Base-by-base conservation (phyloP, 2,113 vertebrate species). In the Psittacula cyanocephala region DNA sequence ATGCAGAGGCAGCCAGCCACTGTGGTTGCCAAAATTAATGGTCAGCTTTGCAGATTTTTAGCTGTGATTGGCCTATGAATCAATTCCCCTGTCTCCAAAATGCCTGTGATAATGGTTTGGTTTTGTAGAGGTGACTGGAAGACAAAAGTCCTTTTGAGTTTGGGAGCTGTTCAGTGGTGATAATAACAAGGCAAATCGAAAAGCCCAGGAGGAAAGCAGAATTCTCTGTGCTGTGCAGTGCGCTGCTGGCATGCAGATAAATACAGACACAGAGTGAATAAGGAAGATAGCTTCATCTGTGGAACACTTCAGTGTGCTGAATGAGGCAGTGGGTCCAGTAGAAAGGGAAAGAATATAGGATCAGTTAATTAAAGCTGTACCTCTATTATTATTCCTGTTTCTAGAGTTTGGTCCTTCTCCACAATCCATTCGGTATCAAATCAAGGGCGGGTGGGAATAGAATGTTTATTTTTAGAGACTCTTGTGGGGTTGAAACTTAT, bases 391-490 rank as follows among this genome's bases (percentile, higher is more conserved):
- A 86, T 86, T 92, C 72, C 86, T 81, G 18, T 71, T 95, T 91
- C 89, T 79, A 81, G 91, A 88, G 95, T 97, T 97, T 97, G 97
- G 93, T 98, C 95, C 94, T 94, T 97, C 95, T 97, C 92, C 97
- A 98, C 95, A 97, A 96, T 97, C 94, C 96, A 96, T 96, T 98
- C 95, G 89, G 97, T 96, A 97, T 95, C 94, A 96, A 97, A 97
- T 95, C 62, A 92, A 90, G 90, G 60, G 65, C 3, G 1, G 10
- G 6, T 76, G 71, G 74, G 63, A 80, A 85, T 57, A 81, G 89
- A 96, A 64, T 96, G 97, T 97, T 98, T 98, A 97, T 97, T 96
- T 97, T 97, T 96, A 96, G 98, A 98, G 97, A 96, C 97, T 98
- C 98, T 97, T 97, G 92, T 97, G 97, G 93, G 64, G 93, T 95